Evolutionary conservation across 2,888 invertebrate species (phyloP).

Genomic region (Prosopocoilus inquinatus): DNA sequence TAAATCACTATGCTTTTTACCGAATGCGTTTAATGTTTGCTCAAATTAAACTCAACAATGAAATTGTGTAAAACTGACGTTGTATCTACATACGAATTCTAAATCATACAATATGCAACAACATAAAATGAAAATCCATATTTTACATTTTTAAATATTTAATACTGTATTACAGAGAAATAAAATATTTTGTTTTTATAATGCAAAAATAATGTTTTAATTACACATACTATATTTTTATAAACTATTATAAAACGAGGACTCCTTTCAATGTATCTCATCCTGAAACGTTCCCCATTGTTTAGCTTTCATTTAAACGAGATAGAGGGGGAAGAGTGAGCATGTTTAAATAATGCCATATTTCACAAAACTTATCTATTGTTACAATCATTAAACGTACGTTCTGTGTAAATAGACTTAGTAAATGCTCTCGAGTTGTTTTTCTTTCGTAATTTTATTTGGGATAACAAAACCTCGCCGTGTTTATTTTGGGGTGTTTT

Average conservation of each 20-base stretch:
- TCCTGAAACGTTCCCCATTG: slow-evolving; percentile 32
- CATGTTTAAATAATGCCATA: slow-evolving; percentile 40
- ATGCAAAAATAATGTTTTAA: too few species aligned
- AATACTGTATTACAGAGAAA: too few species aligned
- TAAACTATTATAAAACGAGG: too few species aligned
- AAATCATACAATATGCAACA: background rate
- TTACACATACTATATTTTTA: too few species aligned
- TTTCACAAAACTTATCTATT: slow-evolving; percentile 41
- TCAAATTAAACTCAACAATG: slow-evolving; percentile 4
- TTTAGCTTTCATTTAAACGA: slow-evolving; percentile 46
- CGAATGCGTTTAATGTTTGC: slow-evolving; percentile 5
- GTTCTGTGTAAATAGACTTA: slow-evolving; percentile 41
- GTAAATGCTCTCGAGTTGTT: slow-evolving; percentile 41
- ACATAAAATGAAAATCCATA: too few species aligned
- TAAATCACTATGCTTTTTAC: slow-evolving; percentile 7
- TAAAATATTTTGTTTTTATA: too few species aligned
- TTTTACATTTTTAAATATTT: too few species aligned
- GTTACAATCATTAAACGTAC: slow-evolving; percentile 40
- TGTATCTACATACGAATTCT: background rate
- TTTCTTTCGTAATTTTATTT: slow-evolving; percentile 44
- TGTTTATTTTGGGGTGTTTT: slow-evolving; percentile 22
- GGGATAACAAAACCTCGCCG: slow-evolving; percentile 24
- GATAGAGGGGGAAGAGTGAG: slow-evolving; percentile 30
- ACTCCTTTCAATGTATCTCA: too few species aligned
- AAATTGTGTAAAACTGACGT: background rate